Evolutionary conservation across 2,797 vertebrate genomes (phyloP).

Genomic region (Odontamblyopus lacepedii): DNA sequence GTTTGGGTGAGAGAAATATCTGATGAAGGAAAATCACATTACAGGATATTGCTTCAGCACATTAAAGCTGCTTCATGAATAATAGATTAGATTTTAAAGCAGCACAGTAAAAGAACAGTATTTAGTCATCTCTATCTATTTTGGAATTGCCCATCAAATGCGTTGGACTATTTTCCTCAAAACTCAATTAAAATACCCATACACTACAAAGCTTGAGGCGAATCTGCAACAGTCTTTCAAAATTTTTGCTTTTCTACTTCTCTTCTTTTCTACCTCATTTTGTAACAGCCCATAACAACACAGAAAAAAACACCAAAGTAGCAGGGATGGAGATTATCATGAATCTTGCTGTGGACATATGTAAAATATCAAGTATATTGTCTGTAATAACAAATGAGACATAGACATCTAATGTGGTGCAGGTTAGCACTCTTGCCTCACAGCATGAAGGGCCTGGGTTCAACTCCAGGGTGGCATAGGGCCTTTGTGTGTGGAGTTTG

Average conservation of each 20-base stretch:
- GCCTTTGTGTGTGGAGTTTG: too few relatives aligned
- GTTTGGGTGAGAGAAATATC: not conserved
- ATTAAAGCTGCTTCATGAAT: slow-evolving; percentile 9
- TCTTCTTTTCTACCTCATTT: not conserved
- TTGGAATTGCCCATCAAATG: slow-evolving; percentile 3
- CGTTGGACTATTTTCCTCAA: not conserved
- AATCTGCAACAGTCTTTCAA: not conserved
- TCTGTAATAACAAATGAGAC: too few relatives aligned
- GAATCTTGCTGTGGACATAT: too few relatives aligned
- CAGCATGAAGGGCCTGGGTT: too few relatives aligned
- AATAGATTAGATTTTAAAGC: slow-evolving; percentile 5
- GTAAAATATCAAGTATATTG: too few relatives aligned
- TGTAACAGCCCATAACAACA: not conserved
- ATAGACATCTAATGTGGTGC: too few relatives aligned
- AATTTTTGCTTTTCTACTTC: not conserved
- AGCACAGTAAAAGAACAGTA: slow-evolving; percentile 11
- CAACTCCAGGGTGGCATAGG: too few relatives aligned
- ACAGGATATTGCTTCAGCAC: not conserved
- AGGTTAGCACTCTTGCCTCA: too few relatives aligned
- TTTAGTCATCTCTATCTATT: slow-evolving; percentile 1
- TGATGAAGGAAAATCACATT: not conserved
- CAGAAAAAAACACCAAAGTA: too few relatives aligned
- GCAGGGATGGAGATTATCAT: too few relatives aligned
- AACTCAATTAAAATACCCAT: not conserved
- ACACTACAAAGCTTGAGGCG: not conserved